phyloP scores from a whole-genome alignment of 2,888 invertebrate genomes.

The Synergus itoensis region DNA sequence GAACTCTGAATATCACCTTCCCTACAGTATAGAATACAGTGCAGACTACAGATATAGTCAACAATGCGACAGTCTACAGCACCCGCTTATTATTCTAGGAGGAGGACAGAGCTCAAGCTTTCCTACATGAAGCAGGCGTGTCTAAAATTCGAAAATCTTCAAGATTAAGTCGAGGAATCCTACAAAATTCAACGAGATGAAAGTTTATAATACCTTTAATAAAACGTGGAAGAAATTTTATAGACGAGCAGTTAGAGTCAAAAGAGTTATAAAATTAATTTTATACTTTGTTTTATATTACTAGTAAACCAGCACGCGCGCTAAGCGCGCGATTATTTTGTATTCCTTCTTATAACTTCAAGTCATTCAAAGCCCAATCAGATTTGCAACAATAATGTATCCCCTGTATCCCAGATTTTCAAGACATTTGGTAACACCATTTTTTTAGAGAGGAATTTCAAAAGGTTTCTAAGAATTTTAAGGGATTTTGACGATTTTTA shows the following conservation, averaged over 20 bases:
- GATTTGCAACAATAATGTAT: too few relatives aligned
- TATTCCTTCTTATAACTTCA: too few relatives aligned
- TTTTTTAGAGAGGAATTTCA: too few relatives aligned
- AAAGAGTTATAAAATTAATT: not conserved
- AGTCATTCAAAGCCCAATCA: too few relatives aligned
- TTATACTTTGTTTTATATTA: too few relatives aligned
- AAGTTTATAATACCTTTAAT: constrained; percentile 18
- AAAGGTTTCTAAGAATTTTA: too few relatives aligned
- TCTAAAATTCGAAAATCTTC: constrained; percentile 34
- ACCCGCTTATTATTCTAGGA: constrained; percentile 25
- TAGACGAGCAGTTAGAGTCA: not conserved
- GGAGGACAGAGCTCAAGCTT: constrained; percentile 29
- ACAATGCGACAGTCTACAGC: constrained; percentile 30
- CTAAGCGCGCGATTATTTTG: too few relatives aligned
- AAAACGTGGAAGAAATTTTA: not conserved
- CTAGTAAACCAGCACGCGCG: too few relatives aligned
- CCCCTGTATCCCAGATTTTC: too few relatives aligned
- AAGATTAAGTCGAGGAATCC: constrained; percentile 14
- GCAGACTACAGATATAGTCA: constrained; percentile 23
- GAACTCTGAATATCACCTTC: constrained; percentile 27
- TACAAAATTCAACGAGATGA: constrained; percentile 1
- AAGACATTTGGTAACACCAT: too few relatives aligned
- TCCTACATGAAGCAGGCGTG: constrained; percentile 18
- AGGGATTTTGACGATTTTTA: too few relatives aligned
- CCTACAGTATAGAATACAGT: constrained; percentile 13